Evolutionary conservation across 2,888 invertebrate species (phyloP), one percentile per base, ranked within the genome.

Genomic region (Ophioninae sp.): DNA sequence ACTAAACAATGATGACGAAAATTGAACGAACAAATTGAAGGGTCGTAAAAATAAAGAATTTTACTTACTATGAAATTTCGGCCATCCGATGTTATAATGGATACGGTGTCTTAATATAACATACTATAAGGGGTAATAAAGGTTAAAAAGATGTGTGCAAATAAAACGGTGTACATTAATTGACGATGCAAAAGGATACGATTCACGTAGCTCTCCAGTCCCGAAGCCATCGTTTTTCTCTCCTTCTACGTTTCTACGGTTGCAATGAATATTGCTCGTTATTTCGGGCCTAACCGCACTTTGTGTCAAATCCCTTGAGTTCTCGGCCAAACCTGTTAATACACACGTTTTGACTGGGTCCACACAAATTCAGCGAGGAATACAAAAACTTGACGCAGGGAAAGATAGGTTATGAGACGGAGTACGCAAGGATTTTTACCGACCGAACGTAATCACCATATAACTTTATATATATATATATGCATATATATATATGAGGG

Each of bases 71-170:
- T 97, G 92, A 99, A 99, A 93, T 98, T 98, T 87, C 99, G 95
- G 64, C 99, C 99, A 94, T 99, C 99, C 13, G 98, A 96, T 74
- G 99, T 99, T 89, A 99, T 98, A 85, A 99, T 97, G 56, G 98
- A 98, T 78, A 99, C 98, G 56, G 97, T 97, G 93, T 97, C 95
- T 95, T 86, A 62, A 75, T 81, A 72, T 84, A 10, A 44, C 68
- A 86, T 83, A 77, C 78, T 72, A 79, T 84, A 65, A 86, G 76
- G 86, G 67, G 72, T 8, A 62, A 65, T 78, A 57, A 79, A 69
- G 17, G 3, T 10, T 20, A 59, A 85, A 59, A 8, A 62, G 62
- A 74, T 30, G n/a, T 57, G 73, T 72, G 39, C 67, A 69, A 76
- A 41, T n/a, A 59, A 79, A 82, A 83, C 30, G 69, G 64, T 67